phyloP scores from a whole-genome alignment of 2,113 vertebrate genomes.

The Guaruba guarouba region DNA sequence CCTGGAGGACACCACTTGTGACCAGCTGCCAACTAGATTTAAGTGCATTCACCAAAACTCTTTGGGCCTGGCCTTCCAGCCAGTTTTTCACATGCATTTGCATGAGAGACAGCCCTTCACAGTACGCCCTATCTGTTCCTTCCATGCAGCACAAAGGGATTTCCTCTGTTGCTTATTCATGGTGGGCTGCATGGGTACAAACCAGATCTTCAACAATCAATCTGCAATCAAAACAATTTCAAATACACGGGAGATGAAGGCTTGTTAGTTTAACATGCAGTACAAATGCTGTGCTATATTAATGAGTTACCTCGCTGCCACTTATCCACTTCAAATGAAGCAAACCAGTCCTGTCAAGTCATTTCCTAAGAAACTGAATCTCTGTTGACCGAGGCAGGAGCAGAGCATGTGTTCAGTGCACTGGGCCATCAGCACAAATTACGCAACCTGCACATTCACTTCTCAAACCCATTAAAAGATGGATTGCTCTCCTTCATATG shows the following conservation, averaged over 20 bases:
- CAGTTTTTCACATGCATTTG: not conserved
- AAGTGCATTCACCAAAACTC: not conserved
- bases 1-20: not conserved
- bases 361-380: not conserved
- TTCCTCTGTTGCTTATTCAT: not conserved
- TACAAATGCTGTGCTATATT: not conserved
- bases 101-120: not conserved
- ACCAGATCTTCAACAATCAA: not conserved
- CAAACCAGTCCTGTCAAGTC: not conserved
- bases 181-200: not conserved
- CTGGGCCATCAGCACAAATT: conserved; percentile 5
- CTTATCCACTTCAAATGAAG: not conserved
- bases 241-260: not conserved
- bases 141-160: not conserved
- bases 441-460: not conserved
- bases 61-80: not conserved
- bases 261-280: not conserved
- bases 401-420: not conserved
- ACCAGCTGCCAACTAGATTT: not conserved
- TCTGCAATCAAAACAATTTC: not conserved
- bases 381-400: not conserved
- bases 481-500: not conserved
- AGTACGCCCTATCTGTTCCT: not conserved
- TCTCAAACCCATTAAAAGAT: conserved; percentile 22
- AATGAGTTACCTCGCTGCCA: not conserved